Evolutionary conservation across 2,797 vertebrate genomes (phyloP), one percentile per base, ranked within the genome.

Genomic region (Fistularia tabacaria): DNA sequence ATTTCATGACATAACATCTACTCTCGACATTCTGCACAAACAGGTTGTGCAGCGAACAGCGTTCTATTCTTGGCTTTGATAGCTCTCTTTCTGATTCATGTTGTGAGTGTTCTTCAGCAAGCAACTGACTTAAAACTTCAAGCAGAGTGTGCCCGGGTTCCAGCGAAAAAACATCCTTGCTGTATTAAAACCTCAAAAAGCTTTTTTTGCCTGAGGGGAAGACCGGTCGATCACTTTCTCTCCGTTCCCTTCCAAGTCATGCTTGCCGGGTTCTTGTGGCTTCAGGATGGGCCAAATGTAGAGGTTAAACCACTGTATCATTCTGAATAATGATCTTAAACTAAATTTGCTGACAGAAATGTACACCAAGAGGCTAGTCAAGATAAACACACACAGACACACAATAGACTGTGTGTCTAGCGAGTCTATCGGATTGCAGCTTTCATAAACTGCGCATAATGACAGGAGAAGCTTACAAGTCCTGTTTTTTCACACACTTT

Each of bases 1-100:
- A 75, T 79, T 71, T 62, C 66, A 70, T 80, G 69, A 80, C 75
- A 71, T 85, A 71, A 77, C 87, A 86, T 81, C 74, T 71, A 59
- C 76, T 67, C 81, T 85, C 73, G 25, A 88, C 79, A 87, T 88
- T 87, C 82, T 88, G 81, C 82, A 84, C 85, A 83, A 84, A 87
- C 85, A 83, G 78, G 78, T 84, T 81, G 78, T 66, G 77, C 59
- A 59, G 79, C 55, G 83, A 80, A 60, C 48, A 45, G 57, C 14
- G 58, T 54, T 71, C 85, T 85, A 79, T 80, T 84, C 71, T 46
- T 53, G 66, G 76, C 52, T 49, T 59, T 38, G 13, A 6, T 10
- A 49, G 7, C 54, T 47, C 58, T 69, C 63, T 68, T 54, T 57
- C 42, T 54, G 8, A 51, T 64, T 49, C 38, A 1, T 8, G 38